Percentiles rank a stretch among this genome's conserved stretches.
Conservation (phyloP, 1,140 invertebrate genomes). For the Psilanteris sp. region DNA sequence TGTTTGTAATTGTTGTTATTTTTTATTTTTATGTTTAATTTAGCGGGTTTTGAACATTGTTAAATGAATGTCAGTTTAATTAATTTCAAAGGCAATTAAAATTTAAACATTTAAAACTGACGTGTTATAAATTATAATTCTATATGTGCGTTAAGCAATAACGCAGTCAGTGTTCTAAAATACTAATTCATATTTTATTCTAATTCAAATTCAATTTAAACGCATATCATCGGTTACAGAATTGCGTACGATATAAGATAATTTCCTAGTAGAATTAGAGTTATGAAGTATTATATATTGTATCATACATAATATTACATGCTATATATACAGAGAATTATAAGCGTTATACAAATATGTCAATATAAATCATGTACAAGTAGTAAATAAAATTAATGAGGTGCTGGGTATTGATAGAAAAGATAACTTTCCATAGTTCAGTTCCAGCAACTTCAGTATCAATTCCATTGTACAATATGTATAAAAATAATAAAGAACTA, state of each 20-base stretch:
- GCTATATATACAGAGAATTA: constrained; percentile 72
- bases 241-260: constrained; percentile 51
- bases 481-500: constrained; percentile 75
- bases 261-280: constrained; percentile 70
- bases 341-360: constrained; percentile 73
- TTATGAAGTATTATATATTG: constrained; percentile 77
- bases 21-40: constrained; percentile 27
- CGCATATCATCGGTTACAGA: constrained; percentile 59
- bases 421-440: constrained; percentile 64
- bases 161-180: constrained; percentile 58
- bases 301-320: constrained; percentile 67
- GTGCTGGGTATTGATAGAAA: constrained; percentile 64
- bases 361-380: constrained; percentile 63
- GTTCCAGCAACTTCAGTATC: constrained; percentile 75
- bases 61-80: constrained; percentile 13
- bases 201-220: constrained; percentile 53
- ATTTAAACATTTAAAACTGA: too few species aligned
- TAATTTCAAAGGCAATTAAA: constrained; percentile 10
- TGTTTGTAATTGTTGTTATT: constrained; percentile 23
- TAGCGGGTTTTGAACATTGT: constrained; percentile 8
- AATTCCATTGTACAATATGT: constrained; percentile 80
- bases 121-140: too few species aligned
- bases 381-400: constrained; percentile 62
- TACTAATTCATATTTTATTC: constrained; percentile 33
- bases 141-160: constrained; percentile 51